Evolutionary conservation across 2,113 vertebrate species (phyloP).

Genomic region (Cottus gobio): DNA sequence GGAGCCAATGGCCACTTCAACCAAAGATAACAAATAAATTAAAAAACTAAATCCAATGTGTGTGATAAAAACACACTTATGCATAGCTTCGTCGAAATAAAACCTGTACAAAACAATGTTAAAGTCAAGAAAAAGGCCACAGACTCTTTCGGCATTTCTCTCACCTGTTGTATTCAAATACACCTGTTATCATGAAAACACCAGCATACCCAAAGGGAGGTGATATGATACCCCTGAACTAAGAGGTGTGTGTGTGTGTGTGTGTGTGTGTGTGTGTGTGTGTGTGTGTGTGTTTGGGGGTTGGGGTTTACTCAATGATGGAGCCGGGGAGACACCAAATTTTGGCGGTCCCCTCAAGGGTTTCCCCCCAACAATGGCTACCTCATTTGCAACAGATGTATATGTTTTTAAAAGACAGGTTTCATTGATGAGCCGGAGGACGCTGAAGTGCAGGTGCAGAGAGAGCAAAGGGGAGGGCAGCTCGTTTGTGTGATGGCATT

Average conservation of each 20-base stretch:
- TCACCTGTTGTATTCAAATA: slow-evolving; percentile 75
- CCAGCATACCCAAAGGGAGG: slow-evolving; percentile 57
- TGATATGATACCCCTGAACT: slow-evolving; percentile 76
- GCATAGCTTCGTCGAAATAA: not conserved
- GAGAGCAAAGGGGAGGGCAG: slow-evolving; percentile 29
- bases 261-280: slow-evolving; percentile 31
- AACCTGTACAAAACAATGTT: not conserved
- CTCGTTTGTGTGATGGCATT: slow-evolving; percentile 22
- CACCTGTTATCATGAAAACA: slow-evolving; percentile 70
- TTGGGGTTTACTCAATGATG: slow-evolving; percentile 39
- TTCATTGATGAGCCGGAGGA: slow-evolving; percentile 55
- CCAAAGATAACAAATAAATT: not conserved
- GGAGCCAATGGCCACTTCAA: not conserved
- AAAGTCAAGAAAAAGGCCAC: not conserved
- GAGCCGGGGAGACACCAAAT: slow-evolving; percentile 38
- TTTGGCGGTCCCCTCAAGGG: slow-evolving; percentile 73
- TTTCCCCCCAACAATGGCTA: slow-evolving; percentile 59
- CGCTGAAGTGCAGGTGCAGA: slow-evolving; percentile 62
- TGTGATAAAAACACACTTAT: not conserved
- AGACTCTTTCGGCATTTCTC: not conserved
- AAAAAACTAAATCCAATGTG: not conserved
- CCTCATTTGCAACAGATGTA: slow-evolving; percentile 72
- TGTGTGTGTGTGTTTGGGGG: slow-evolving; percentile 56
- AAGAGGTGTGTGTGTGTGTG: slow-evolving; percentile 54
- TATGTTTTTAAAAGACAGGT: slow-evolving; percentile 62